Evolutionary conservation across 1,140 invertebrate species (phyloP).

Genomic region (Drosophila obscura): DNA sequence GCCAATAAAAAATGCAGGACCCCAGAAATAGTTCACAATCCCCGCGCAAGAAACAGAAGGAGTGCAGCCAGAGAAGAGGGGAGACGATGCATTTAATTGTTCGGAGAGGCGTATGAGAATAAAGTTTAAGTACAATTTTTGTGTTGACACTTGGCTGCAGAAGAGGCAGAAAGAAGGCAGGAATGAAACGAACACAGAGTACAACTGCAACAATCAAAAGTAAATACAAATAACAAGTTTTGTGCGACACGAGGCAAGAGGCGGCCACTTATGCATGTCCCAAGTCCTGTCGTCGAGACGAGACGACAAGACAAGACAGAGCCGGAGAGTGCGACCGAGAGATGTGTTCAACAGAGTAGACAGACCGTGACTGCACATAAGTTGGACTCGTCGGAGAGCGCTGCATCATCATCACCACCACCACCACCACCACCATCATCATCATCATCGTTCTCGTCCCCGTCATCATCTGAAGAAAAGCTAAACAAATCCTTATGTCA

Average conservation of each 20-base stretch:
- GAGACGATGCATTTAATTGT: slow-evolving; percentile 59
- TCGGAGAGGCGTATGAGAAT: slow-evolving; percentile 37
- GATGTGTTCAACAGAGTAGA: slow-evolving; percentile 41
- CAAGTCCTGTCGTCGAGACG: slow-evolving; percentile 53
- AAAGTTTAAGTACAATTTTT: slow-evolving; percentile 54
- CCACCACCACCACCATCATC: slow-evolving; percentile 21
- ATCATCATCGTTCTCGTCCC: slow-evolving; percentile 49
- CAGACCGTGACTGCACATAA: slow-evolving; percentile 74
- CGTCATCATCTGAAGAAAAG: slow-evolving; percentile 64
- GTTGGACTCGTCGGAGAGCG: slow-evolving; percentile 37
- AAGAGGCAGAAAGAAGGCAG: slow-evolving; percentile 4
- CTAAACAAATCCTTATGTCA: slow-evolving; percentile 65
- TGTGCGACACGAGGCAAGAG: slow-evolving; percentile 34
- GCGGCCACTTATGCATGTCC: slow-evolving; percentile 72
- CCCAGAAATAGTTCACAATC: slow-evolving; percentile 17
- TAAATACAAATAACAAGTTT: slow-evolving; percentile 76
- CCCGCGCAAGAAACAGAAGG: background rate
- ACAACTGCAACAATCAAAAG: slow-evolving; percentile 71
- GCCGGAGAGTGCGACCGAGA: slow-evolving; percentile 18
- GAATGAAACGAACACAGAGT: slow-evolving; percentile 32
- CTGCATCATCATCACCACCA: slow-evolving; percentile 35
- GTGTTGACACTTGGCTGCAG: slow-evolving; percentile 62
- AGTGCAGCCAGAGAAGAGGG: background rate
- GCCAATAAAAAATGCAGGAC: slow-evolving; percentile 51
- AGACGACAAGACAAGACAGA: slow-evolving; percentile 53